Base-by-base conservation (phyloP, 2,113 vertebrate species). In the Dermatemys mawii region DNA sequence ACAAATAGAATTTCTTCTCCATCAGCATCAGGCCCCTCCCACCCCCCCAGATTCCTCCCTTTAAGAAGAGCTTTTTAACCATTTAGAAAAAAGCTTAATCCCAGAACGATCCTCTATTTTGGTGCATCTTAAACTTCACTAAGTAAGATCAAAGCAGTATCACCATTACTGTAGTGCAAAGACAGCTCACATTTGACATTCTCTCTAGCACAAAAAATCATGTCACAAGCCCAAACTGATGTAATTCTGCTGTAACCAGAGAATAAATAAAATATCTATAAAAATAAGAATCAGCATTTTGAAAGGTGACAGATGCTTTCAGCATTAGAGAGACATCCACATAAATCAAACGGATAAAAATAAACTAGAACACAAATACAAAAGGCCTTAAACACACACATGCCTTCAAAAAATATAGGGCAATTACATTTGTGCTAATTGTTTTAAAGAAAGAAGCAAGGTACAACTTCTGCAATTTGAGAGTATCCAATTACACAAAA, bases 371-470 rank as follows among this genome's bases (percentile, higher is more conserved):
- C 88, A 94, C 48, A 86, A 76, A 97, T 70, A 54, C 46, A 35
- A 11, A 46, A 48, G 1, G 17, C 38, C 29, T 32, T 44, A 16
- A 29, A 50, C n/a, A 84, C 13, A 16, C n/a, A 46, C 35, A n/a
- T 48, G 86, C 60, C 87, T 75, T 89, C 84, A 89, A 89, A 93
- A 94, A 94, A 96, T 82, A 44, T 22, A 93, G 76, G 44, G 60
- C 54, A 90, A 96, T 95, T 96, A 97, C 96, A 94, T 97, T 95
- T 82, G 75, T 83, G 86, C 88, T 92, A 89, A 96, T 86, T 81
- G 84, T 83, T 86, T 95, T 90, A 91, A 96, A 93, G 93, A 97
- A 96, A 97, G 67, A 90, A 80, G 88, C 32, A 44, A 53, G 29
- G 41, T 81, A 84, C n/a, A n/a, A n/a, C n/a, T n/a, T n/a, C 94